These are phyloP conservation scores for Puffinus mauretanicus DNA, from an alignment of 2,113 vertebrate genomes.

Conservation along the genomic window DNA sequence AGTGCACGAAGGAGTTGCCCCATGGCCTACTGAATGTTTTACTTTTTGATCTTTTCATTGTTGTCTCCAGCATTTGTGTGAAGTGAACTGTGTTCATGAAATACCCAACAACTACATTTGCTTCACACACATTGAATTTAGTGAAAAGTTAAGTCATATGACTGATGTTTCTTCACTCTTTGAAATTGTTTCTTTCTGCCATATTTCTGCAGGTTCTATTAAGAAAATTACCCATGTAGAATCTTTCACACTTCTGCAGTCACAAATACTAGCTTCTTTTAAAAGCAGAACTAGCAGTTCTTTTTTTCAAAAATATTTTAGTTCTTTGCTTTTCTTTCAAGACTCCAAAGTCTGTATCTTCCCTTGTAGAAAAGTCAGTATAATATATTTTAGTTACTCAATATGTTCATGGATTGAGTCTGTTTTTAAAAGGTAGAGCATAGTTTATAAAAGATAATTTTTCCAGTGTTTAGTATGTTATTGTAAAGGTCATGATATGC, in stretches of 20 bases:
- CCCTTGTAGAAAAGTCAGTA: background rate
- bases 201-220: background rate
- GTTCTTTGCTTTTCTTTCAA: background rate
- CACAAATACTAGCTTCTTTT: background rate
- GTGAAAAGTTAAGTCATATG: background rate
- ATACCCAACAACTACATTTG: background rate
- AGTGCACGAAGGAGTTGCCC: rapidly evolving
- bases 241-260: background rate
- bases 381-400: background rate
- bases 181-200: background rate
- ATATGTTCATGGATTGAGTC: background rate
- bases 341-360: background rate
- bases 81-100: background rate
- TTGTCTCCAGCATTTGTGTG: background rate
- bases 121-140: background rate
- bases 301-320: background rate
- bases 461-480: background rate
- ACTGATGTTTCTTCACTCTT: background rate
- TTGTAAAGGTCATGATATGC: background rate
- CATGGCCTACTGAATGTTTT: background rate
- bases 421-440: background rate
- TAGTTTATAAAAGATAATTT: background rate
- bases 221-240: background rate
- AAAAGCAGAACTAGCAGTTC: background rate
- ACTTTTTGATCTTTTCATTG: background rate